These are phyloP conservation scores for Cygnus atratus DNA, from an alignment of 2,113 vertebrate genomes.

Conservation along the genomic window DNA sequence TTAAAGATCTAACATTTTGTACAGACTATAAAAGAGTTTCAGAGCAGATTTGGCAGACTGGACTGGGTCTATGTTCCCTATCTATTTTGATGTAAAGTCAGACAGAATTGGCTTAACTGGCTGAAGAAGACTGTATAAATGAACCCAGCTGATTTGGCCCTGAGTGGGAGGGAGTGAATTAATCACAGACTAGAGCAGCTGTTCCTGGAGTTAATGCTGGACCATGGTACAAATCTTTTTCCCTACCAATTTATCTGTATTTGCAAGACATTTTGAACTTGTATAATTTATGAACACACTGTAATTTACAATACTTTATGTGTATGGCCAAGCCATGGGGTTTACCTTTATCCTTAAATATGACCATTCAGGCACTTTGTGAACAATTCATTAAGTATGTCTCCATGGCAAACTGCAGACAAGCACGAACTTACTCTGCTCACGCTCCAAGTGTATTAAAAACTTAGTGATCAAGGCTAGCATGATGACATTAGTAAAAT, in stretches of 20 bases:
- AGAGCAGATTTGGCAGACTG: not conserved
- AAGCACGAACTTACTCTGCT: not conserved
- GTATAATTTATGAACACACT: not conserved
- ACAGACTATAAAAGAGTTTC: not conserved
- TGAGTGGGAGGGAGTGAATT: not conserved
- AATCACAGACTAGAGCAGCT: not conserved
- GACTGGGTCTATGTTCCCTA: accelerated
- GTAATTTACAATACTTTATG: not conserved
- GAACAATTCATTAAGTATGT: not conserved
- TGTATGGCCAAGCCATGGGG: not conserved
- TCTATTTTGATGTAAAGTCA: not conserved
- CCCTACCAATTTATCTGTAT: not conserved
- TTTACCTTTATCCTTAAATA: not conserved
- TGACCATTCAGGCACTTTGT: not conserved
- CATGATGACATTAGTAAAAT: not conserved
- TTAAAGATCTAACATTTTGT: not conserved
- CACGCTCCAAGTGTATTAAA: not conserved
- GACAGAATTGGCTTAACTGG: not conserved
- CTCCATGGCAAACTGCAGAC: not conserved
- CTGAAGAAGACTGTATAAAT: not conserved
- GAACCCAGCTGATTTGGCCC: not conserved
- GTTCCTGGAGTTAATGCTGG: not conserved
- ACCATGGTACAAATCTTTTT: not conserved
- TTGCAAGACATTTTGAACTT: not conserved
- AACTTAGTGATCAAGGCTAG: not conserved